Evolutionary conservation across 2,888 invertebrate species (phyloP), one percentile per base, ranked within the genome.

Genomic region (Temnothorax rugatulus): DNA sequence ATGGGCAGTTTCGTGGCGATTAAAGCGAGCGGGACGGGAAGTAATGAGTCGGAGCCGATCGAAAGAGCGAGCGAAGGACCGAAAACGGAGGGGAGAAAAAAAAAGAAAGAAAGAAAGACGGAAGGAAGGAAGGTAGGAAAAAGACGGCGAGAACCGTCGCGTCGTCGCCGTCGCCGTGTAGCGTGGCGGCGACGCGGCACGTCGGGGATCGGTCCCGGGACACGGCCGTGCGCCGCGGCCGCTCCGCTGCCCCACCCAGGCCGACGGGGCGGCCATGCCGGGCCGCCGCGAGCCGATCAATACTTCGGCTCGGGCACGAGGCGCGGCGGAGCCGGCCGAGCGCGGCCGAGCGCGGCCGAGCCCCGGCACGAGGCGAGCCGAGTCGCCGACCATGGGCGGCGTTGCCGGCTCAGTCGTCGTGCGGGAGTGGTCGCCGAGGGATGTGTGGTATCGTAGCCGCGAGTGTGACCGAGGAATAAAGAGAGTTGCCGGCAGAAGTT

Each of bases 191-290:
- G 82, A 75, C 82, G 61, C 66, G 54, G 54, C 74, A 79, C 63
- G 61, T 77, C 77, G 88, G 86, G 88, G 86, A 86, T 89, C 91
- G 44, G 66, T 66, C 91, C 92, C 90, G 90, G 90, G 92, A 86
- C 87, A 84, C 81, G 44, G 34, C 95, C 95, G 92, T 95, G 85
- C 84, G 85, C 52, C 75, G 95, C 75, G 95, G 95, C 34, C 75
- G 95, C 95, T 95, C 64, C 75, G 95, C 95, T 95, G 95, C 95
- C 95, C 95, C 95, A 95, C 94, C 92, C 92, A 92, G 61, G 88
- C 59, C 76, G 76, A n/a, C 52, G 57, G 89, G 93, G 84, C 91
- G 84, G 90, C 91, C 91, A 92, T 91, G 91, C 87, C 90, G 88
- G 90, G 85, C 44, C 18, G 47, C 41, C 47, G 66, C 7, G 69